Percentiles rank a stretch among this genome's conserved stretches.
Conservation (phyloP, 2,113 vertebrate species). For the Rhinopithecus roxellana region DNA sequence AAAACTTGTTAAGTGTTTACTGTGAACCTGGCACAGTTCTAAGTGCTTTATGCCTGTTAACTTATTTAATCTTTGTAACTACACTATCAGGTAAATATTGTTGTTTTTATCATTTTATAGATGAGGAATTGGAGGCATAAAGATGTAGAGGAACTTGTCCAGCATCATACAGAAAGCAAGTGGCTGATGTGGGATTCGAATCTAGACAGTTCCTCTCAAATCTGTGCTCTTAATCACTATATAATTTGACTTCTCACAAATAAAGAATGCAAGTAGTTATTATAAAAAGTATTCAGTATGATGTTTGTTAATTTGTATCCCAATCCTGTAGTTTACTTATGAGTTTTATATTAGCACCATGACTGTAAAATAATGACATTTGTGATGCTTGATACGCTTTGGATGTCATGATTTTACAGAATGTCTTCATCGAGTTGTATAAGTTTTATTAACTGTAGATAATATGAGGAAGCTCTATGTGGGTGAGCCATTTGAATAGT, state of each 20-base stretch:
- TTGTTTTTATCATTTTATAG: background rate
- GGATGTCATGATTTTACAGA: background rate
- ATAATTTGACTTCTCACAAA: conserved; percentile 4
- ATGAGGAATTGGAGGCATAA: conserved; percentile 22
- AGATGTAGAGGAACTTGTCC: background rate
- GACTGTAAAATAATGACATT: conserved; percentile 24
- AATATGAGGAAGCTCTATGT: conserved; percentile 46
- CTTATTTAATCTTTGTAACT: conserved; percentile 10
- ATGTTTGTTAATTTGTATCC: conserved; percentile 16
- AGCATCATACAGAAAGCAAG: background rate
- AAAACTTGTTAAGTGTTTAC: background rate
- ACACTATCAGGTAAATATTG: background rate
- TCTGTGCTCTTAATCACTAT: background rate
- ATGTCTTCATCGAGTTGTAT: background rate
- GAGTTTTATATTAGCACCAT: background rate
- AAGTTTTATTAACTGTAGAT: conserved; percentile 51
- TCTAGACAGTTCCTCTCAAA: background rate
- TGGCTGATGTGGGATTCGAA: background rate
- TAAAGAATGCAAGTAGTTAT: background rate
- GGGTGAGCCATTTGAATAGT: conserved; percentile 39
- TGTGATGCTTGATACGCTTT: background rate
- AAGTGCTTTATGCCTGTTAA: conserved; percentile 15
- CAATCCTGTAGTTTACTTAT: background rate
- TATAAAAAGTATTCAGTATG: background rate
- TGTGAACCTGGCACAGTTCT: background rate